Evolutionary conservation across 2,888 invertebrate genomes (phyloP), one percentile per base, ranked within the genome.

Genomic region (Diaprepes abbreviatus): DNA sequence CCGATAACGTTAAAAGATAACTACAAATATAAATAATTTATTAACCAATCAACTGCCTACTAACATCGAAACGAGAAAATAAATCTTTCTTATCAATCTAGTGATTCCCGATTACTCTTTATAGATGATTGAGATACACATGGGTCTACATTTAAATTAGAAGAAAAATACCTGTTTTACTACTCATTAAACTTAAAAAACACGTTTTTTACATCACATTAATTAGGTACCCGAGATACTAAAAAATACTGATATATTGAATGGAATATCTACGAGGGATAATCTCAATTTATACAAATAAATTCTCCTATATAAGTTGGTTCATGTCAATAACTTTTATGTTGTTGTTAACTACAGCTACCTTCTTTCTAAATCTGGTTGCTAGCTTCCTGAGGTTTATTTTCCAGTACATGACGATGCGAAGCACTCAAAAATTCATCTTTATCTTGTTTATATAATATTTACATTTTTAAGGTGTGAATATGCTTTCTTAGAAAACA

Each of bases 101-200:
- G 21, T 17, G 9, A 19, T 36, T 10, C 21, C 19, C 36, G 33
- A 35, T 14, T 35, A 55, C 55, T 55, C 35, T 19, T 36, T 35
- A 36, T 36, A 55, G 55, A 55, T 55, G 33, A 55, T 55, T 55
- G 55, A 55, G 55, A 55, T 36, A 54, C 19, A 55, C 19, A n/a
- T 10, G 16, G 12, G 12, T 36, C 55, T 3, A 55, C 36, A 55
- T 55, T 55, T 55, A 55, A 55, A 55, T 55, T 21, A 36, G 55
- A n/a, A n/a, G 35, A 55, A 36, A 55, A 55, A 36, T 55, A 45
- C 45, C 55, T 36, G 33, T 33, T 55, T 55, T 55, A 55, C 35
- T 35, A 55, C 19, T 55, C 55, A 55, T 55, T 55, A 55, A 21
- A 55, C 1, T 17, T 35, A n/a, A 36, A 55, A 21, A 36, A 55